These are phyloP conservation scores for Excalfactoria chinensis DNA, from an alignment of 2,113 vertebrate genomes.

Conservation along the genomic window DNA sequence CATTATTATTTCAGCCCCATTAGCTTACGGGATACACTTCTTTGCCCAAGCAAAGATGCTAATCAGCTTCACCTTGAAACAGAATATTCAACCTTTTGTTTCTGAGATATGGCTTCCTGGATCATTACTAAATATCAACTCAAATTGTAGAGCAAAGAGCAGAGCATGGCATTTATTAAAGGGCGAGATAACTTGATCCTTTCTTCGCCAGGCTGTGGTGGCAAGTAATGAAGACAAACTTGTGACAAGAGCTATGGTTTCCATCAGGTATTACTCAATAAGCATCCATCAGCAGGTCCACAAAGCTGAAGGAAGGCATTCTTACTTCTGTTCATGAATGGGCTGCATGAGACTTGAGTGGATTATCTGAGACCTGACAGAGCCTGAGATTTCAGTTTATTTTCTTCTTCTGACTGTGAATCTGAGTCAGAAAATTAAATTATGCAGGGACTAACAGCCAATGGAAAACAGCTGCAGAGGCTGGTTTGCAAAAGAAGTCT, in stretches of 20 bases:
- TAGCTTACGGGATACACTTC: constrained; percentile 36
- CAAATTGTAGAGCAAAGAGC: neutral
- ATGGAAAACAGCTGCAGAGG: neutral
- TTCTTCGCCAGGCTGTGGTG: neutral
- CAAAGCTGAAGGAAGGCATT: neutral
- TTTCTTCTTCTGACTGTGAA: neutral
- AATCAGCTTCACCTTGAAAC: constrained; percentile 18
- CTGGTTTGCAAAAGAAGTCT: neutral
- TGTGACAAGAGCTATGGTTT: neutral
- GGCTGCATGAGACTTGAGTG: neutral
- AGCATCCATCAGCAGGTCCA: neutral
- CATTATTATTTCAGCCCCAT: constrained; percentile 68
- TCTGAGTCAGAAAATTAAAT: neutral
- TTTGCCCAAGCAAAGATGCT: neutral
- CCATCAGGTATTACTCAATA: neutral
- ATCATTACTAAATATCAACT: neutral
- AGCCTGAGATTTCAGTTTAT: neutral
- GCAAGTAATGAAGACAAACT: neutral
- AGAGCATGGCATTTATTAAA: neutral
- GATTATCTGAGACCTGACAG: neutral
- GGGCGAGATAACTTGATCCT: neutral
- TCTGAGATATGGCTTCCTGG: neutral
- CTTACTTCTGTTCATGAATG: neutral
- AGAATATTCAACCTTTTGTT: neutral
- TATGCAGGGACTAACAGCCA: too few species aligned